Conservation (phyloP, 2,797 vertebrate genomes). For the Cyprinodon diabolis region DNA sequence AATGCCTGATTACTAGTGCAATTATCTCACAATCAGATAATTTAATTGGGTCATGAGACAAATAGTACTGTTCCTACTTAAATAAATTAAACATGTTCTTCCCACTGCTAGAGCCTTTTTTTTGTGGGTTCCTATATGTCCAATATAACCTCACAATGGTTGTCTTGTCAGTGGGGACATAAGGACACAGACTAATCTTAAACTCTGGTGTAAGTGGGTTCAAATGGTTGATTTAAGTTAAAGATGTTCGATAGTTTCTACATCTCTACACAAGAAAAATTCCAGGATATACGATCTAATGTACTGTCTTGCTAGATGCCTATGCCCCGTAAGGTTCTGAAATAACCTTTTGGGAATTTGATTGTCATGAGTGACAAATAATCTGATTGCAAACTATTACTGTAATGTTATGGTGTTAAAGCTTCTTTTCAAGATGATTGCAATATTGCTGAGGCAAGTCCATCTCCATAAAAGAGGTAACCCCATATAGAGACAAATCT, state of each 20-base stretch:
- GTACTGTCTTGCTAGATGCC: too few relatives aligned
- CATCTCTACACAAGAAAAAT: too few relatives aligned
- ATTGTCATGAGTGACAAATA: too few relatives aligned
- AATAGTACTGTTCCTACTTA: conserved; percentile 18
- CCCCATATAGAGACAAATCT: too few relatives aligned
- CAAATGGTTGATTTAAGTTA: not conserved
- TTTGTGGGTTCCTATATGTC: conserved; percentile 7
- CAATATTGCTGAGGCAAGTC: too few relatives aligned
- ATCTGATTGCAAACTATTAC: too few relatives aligned
- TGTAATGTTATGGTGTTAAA: too few relatives aligned
- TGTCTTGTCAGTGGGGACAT: not conserved
- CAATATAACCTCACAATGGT: not conserved
- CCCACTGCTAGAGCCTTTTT: not conserved
- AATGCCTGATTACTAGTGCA: conserved; percentile 35
- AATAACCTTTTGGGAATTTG: too few relatives aligned
- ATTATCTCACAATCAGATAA: conserved; percentile 35
- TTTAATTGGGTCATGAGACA: conserved; percentile 39
- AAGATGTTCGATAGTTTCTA: not conserved
- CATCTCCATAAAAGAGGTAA: too few relatives aligned
- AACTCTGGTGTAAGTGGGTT: not conserved
- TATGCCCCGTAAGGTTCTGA: too few relatives aligned
- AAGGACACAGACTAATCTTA: not conserved
- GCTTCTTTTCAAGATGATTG: too few relatives aligned
- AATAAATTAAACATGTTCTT: conserved; percentile 12
- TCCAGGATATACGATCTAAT: too few relatives aligned